A percentile compares a stretch with the other conserved stretches of the same genome.
Evolutionary conservation across 2,888 invertebrate genomes (phyloP).

Genomic region (Ferdinandea cuprea): DNA sequence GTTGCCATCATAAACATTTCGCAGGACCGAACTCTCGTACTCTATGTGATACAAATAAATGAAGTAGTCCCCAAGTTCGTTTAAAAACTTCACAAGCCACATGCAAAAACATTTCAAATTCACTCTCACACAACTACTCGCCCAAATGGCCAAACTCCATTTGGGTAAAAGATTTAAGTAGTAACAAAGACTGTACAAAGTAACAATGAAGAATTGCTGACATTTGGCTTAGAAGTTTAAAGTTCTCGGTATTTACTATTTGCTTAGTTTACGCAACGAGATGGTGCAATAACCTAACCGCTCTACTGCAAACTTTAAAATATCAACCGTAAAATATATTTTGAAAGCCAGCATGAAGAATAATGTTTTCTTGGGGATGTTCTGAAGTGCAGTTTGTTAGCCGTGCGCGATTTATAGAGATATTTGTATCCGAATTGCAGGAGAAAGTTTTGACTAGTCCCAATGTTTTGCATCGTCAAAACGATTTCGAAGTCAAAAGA

Average conservation of each 20-base stretch:
- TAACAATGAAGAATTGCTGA: background rate
- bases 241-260: background rate
- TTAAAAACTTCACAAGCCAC: background rate
- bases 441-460: too few relatives aligned
- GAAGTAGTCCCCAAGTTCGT: background rate
- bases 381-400: too few relatives aligned
- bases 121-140: background rate
- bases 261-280: background rate
- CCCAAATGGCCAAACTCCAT: constrained; percentile 2
- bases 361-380: too few relatives aligned
- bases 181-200: background rate
- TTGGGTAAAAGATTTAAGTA: constrained; percentile 10
- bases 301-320: too few relatives aligned
- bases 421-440: too few relatives aligned
- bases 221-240: background rate
- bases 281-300: too few relatives aligned
- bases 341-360: too few relatives aligned
- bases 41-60: background rate
- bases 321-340: too few relatives aligned
- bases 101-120: constrained; percentile 1
- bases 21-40: background rate
- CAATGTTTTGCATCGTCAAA: too few relatives aligned
- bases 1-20: too few relatives aligned
- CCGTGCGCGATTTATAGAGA: too few relatives aligned
- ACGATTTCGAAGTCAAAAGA: too few relatives aligned